Evolutionary conservation across 2,888 invertebrate species (phyloP).

Genomic region (Tachina fera): DNA sequence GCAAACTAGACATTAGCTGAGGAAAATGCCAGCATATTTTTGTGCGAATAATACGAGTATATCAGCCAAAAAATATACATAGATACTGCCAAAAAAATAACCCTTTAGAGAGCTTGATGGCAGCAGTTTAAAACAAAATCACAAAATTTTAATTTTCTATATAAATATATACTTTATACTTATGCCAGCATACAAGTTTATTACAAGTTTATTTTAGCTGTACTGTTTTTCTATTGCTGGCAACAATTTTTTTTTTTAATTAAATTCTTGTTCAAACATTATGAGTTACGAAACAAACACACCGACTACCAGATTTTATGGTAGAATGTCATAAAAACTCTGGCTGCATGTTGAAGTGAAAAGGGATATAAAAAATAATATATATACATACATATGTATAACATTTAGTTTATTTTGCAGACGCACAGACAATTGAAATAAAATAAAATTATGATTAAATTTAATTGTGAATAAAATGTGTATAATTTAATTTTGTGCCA

Average conservation of each 20-base stretch:
- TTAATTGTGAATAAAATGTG: constrained; percentile 1
- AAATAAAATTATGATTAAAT: constrained; percentile 3
- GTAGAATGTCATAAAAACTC: constrained; percentile 34
- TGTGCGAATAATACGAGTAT: too few relatives aligned
- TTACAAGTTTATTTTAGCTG: constrained; percentile 31
- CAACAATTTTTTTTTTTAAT: constrained; percentile 60
- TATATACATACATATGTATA: background rate
- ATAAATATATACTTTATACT: constrained; percentile 37
- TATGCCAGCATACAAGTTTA: background rate
- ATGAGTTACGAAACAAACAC: constrained; percentile 21
- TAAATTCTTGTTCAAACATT: constrained; percentile 55
- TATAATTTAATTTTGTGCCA: background rate
- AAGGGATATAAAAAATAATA: background rate
- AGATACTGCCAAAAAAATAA: background rate
- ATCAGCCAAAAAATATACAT: too few relatives aligned
- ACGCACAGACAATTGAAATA: constrained; percentile 13
- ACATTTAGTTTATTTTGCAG: constrained; percentile 39
- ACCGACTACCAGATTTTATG: background rate
- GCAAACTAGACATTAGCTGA: too few relatives aligned
- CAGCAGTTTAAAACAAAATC: constrained; percentile 30
- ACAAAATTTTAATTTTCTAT: constrained; percentile 22
- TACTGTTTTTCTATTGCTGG: constrained; percentile 19
- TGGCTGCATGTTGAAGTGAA: constrained; percentile 25
- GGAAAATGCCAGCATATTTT: too few relatives aligned
- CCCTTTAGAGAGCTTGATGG: background rate